Conservation (phyloP, 2,888 invertebrate genomes). For the Eristalis pertinax region DNA sequence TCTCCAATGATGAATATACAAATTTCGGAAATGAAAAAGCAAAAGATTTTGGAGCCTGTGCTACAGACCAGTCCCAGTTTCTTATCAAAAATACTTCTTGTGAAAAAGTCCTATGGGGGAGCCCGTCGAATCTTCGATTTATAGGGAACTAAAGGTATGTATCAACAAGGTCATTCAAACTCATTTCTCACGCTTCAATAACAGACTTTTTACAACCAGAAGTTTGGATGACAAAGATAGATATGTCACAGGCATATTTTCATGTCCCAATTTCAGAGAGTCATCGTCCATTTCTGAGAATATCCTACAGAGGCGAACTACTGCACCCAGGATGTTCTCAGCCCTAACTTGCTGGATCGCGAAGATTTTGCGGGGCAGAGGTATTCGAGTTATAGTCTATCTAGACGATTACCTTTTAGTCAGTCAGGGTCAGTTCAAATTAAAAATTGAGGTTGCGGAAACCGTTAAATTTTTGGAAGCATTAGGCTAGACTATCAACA, state of each 20-base stretch:
- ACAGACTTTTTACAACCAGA: too few species aligned
- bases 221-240: too few species aligned
- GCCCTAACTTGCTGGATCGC: conserved; percentile 22
- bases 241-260: conserved; percentile 32
- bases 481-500: not conserved
- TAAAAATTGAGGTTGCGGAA: not conserved
- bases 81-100: conserved; percentile 19
- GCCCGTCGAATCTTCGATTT: conserved; percentile 19
- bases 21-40: conserved; percentile 4
- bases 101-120: conserved; percentile 9
- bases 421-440: not conserved
- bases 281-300: conserved; percentile 8
- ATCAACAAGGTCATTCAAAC: not conserved
- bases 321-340: conserved; percentile 1
- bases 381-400: not conserved
- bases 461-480: not conserved
- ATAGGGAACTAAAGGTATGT: conserved; percentile 6
- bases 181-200: conserved; percentile 23
- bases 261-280: conserved; percentile 13
- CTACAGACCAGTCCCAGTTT: not conserved
- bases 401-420: not conserved
- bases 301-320: not conserved
- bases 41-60: not conserved
- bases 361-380: conserved; percentile 9
- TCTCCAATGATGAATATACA: conserved; percentile 3